These are phyloP conservation scores for Kradibia gibbosae DNA, from an alignment of 1,140 invertebrate species.

Conservation along the genomic window DNA sequence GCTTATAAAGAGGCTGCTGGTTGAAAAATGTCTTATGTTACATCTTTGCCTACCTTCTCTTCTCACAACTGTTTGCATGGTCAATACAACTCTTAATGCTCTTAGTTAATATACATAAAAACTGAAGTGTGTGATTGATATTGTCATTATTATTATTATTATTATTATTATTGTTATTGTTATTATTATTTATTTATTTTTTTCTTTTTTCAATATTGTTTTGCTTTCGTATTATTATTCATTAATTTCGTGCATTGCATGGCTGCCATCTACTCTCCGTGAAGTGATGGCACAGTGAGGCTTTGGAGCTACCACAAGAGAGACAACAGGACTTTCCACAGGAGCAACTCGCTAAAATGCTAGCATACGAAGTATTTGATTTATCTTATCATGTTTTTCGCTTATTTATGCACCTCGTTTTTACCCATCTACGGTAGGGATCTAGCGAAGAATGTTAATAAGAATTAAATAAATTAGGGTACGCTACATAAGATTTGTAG, in stretches of 20 bases:
- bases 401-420: constrained; percentile 56
- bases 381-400: constrained; percentile 56
- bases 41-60: constrained; percentile 17
- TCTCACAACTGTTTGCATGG: constrained; percentile 38
- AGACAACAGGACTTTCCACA: constrained; percentile 67
- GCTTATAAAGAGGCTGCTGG: constrained; percentile 1
- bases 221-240: constrained; percentile 68
- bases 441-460: constrained; percentile 39
- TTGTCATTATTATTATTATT: neutral
- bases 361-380: constrained; percentile 60
- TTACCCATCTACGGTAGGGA: constrained; percentile 50
- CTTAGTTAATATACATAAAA: constrained; percentile 24
- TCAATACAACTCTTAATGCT: constrained; percentile 22
- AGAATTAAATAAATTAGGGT: constrained; percentile 42
- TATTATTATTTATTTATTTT: neutral
- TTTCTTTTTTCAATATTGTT: constrained; percentile 55
- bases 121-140: constrained; percentile 39
- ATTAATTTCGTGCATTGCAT: constrained; percentile 72
- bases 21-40: constrained; percentile 15
- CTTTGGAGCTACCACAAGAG: constrained; percentile 70
- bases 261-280: constrained; percentile 59
- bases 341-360: constrained; percentile 70
- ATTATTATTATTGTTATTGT: too few species aligned
- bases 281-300: constrained; percentile 68
- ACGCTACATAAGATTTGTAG: constrained; percentile 30